Conservation (phyloP, 2,888 invertebrate species). For the Drosophila ezoana region DNA sequence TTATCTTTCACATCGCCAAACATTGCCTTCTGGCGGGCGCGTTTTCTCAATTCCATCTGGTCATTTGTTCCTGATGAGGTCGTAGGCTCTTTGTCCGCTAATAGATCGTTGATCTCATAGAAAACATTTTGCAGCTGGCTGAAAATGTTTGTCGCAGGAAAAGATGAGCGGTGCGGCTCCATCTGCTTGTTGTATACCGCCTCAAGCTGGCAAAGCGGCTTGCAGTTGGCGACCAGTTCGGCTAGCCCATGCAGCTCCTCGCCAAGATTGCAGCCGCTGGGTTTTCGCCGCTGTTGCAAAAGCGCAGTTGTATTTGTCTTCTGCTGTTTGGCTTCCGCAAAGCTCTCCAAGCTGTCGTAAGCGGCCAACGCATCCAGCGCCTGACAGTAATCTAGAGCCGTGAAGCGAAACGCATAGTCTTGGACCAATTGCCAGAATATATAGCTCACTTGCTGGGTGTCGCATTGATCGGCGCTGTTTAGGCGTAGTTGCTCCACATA, state of each 20-base stretch:
- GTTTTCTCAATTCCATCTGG: slow-evolving; percentile 43
- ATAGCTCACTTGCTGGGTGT: slow-evolving; percentile 64
- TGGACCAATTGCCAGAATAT: slow-evolving; percentile 71
- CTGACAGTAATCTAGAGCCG: slow-evolving; percentile 70
- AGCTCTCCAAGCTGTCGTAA: slow-evolving; percentile 68
- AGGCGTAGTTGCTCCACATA: slow-evolving; percentile 52
- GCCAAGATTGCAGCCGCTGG: slow-evolving; percentile 13
- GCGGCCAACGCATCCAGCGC: slow-evolving; percentile 76
- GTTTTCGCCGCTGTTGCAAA: slow-evolving; percentile 45
- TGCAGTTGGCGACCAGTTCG: slow-evolving; percentile 39
- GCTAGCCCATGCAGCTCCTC: slow-evolving; percentile 62
- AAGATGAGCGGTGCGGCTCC: slow-evolving; percentile 33
- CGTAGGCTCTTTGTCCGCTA: slow-evolving; percentile 26
- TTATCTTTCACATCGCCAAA: slow-evolving; percentile 34
- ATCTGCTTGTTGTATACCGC: slow-evolving; percentile 79
- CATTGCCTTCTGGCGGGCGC: slow-evolving; percentile 57
- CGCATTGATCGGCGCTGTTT: slow-evolving; percentile 15
- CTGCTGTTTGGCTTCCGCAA: slow-evolving; percentile 15
- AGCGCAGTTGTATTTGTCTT: slow-evolving; percentile 1
- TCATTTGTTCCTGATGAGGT: slow-evolving; percentile 8
- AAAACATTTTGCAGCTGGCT: slow-evolving; percentile 56
- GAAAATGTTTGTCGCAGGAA: slow-evolving; percentile 70
- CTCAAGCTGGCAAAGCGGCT: slow-evolving; percentile 68
- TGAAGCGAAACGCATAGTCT: slow-evolving; percentile 70
- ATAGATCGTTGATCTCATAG: slow-evolving; percentile 47